Conservation (phyloP, 2,797 vertebrate genomes). For the Buphagus erythrorhynchus region DNA sequence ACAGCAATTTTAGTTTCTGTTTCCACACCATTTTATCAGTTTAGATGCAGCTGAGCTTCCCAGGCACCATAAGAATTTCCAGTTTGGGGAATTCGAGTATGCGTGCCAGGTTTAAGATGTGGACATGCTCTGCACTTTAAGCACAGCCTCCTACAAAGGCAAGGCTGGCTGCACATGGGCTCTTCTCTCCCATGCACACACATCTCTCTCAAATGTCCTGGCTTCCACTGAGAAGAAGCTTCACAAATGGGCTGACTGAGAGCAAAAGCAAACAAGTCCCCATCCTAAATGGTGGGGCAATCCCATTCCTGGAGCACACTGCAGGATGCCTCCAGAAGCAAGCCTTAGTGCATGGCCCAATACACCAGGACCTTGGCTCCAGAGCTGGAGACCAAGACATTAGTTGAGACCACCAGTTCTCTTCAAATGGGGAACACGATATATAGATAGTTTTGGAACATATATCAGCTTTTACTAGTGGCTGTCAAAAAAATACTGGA, state of each 20-base stretch:
- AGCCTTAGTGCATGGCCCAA: neutral
- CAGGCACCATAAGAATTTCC: neutral
- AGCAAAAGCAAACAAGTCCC: neutral
- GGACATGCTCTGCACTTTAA: neutral
- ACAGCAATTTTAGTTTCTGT: neutral
- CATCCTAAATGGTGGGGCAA: neutral
- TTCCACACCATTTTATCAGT: neutral
- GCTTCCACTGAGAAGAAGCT: neutral
- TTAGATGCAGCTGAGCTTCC: neutral
- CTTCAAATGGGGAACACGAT: neutral
- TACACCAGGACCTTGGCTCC: neutral
- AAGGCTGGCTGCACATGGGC: neutral
- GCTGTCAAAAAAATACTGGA: neutral
- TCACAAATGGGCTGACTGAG: neutral
- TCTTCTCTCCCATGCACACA: rapidly evolving
- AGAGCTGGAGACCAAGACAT: neutral
- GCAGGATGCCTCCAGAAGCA: neutral
- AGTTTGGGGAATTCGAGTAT: neutral
- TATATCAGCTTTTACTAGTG: neutral
- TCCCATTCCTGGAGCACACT: neutral
- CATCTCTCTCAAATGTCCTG: neutral
- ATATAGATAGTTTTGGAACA: neutral
- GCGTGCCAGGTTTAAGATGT: neutral
- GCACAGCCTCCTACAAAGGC: neutral
- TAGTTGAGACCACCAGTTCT: neutral